Conservation (phyloP, 2,888 invertebrate species). For the Nezara viridula region DNA sequence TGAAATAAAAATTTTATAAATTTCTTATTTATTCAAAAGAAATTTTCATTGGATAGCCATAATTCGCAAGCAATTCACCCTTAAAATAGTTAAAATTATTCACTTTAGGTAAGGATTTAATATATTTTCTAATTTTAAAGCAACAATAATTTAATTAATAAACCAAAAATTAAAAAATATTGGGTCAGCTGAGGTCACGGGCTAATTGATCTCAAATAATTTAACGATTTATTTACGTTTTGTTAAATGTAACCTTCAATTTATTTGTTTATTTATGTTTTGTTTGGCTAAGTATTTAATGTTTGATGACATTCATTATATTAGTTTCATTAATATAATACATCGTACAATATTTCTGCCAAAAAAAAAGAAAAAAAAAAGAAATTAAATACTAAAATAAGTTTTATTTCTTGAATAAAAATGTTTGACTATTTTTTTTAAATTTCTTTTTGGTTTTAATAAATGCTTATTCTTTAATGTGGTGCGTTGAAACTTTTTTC, state of each 20-base stretch:
- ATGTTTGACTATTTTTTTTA: neutral
- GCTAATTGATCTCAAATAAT: conserved; percentile 14
- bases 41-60: no score
- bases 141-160: neutral
- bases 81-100: neutral
- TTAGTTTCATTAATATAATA: no score
- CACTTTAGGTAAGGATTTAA: neutral
- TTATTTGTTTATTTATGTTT: neutral
- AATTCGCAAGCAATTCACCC: neutral
- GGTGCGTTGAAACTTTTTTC: neutral
- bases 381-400: no score
- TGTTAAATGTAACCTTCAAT: neutral
- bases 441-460: neutral
- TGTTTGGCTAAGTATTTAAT: neutral
- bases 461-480: neutral
- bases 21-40: neutral
- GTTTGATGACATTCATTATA: no score
- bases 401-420: no score
- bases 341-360: no score
- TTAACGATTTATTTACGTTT: neutral
- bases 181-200: neutral
- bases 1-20: neutral
- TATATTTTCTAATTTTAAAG: neutral
- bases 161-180: neutral
- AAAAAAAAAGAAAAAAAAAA: no score